Conservation (phyloP, 2,797 vertebrate species). For the Urosaurus nigricauda region DNA sequence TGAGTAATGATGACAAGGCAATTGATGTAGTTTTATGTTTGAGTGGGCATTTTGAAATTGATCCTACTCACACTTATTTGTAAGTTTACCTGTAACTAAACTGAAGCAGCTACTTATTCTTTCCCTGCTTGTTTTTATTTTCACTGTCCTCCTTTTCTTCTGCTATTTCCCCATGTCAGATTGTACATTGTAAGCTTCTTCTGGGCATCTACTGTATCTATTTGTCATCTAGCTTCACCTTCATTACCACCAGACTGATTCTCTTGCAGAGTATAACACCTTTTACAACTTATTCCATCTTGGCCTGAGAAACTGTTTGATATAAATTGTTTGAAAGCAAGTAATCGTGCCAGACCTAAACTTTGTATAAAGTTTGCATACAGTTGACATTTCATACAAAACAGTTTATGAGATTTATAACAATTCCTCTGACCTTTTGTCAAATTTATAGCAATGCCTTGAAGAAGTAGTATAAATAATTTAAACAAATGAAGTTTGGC, state of each 20-base stretch:
- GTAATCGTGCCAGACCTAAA: too few species aligned
- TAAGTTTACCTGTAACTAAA: background rate
- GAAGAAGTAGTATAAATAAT: background rate
- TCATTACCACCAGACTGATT: background rate
- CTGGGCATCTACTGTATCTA: background rate
- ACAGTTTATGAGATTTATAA: slow-evolving; percentile 1
- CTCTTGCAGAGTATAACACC: background rate
- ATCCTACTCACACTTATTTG: background rate
- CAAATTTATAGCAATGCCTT: fast-evolving
- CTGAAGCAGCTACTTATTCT: background rate
- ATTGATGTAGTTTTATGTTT: background rate
- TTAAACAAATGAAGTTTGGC: background rate
- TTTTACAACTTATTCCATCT: background rate
- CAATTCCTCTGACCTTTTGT: background rate
- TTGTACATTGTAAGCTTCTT: background rate
- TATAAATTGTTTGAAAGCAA: too few species aligned
- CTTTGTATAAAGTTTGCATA: background rate
- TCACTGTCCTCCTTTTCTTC: background rate
- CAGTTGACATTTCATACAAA: background rate
- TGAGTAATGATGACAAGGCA: background rate
- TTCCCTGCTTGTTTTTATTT: background rate
- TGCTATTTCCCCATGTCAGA: background rate
- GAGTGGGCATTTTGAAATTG: background rate
- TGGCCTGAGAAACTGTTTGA: background rate
- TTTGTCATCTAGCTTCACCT: background rate